A percentile compares a stretch with the other conserved stretches of the same genome.
phyloP scores from a whole-genome alignment of 1,140 invertebrate species.

The Megalopta genalis region DNA sequence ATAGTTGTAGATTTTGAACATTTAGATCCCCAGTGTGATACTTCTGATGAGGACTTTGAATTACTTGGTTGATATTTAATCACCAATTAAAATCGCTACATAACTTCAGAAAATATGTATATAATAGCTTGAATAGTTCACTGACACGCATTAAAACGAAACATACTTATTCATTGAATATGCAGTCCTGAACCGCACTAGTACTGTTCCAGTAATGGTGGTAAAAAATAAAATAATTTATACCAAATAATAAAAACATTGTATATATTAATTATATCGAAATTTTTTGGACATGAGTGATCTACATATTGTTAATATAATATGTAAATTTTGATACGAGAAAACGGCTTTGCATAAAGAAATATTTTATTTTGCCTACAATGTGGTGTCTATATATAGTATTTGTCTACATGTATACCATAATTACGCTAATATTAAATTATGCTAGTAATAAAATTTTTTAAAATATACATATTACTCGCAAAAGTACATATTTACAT shows the following conservation, averaged over 20 bases:
- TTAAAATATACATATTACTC: background rate
- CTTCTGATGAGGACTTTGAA: constrained; percentile 83
- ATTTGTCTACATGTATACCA: background rate
- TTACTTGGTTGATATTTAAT: constrained; percentile 78
- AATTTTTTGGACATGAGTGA: constrained; percentile 34
- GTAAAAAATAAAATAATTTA: constrained; percentile 41
- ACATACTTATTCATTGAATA: constrained; percentile 31
- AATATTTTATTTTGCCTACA: constrained; percentile 15
- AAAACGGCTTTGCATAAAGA: background rate
- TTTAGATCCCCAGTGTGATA: constrained; percentile 76
- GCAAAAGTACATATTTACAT: background rate
- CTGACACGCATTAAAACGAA: constrained; percentile 13
- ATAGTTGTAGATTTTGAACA: constrained; percentile 74
- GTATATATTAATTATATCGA: constrained; percentile 39
- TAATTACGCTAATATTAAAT: background rate
- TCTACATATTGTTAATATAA: constrained; percentile 7
- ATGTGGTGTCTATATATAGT: background rate
- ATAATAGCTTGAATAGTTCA: constrained; percentile 19
- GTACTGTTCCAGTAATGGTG: constrained; percentile 27
- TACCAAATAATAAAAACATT: constrained; percentile 26
- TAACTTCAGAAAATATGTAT: constrained; percentile 29
- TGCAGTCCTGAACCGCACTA: constrained; percentile 16
- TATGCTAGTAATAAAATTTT: background rate
- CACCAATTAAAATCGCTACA: constrained; percentile 17
- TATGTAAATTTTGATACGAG: constrained; percentile 8